These are phyloP conservation scores for Tetragnatha montana DNA, from an alignment of 2,888 invertebrate genomes.

Conservation along the genomic window DNA sequence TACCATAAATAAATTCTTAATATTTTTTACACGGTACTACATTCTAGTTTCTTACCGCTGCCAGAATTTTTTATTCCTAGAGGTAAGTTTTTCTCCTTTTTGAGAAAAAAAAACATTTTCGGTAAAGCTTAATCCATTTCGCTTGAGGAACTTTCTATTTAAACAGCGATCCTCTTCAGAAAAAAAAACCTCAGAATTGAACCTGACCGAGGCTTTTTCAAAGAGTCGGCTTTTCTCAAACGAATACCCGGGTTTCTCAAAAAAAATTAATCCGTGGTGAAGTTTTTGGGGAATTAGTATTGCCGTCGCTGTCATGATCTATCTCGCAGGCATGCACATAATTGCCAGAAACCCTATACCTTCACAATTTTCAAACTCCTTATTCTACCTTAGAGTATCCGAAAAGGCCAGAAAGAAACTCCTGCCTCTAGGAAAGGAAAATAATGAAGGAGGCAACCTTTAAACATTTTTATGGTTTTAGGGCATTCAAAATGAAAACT, in stretches of 20 bases:
- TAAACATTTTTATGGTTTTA: background rate
- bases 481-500: no score
- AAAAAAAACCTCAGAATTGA: conserved; percentile 5
- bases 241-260: conserved; percentile 18
- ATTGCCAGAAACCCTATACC: conserved; percentile 16
- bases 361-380: conserved; percentile 3
- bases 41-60: conserved; percentile 9
- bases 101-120: conserved; percentile 11
- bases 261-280: conserved; percentile 16
- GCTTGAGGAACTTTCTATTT: conserved; percentile 34
- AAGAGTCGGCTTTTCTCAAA: conserved; percentile 7
- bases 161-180: conserved; percentile 21
- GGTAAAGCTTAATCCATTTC: conserved; percentile 43
- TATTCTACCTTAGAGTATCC: background rate
- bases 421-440: background rate
- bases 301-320: conserved; percentile 8
- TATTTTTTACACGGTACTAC: conserved; percentile 20
- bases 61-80: conserved; percentile 14
- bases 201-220: conserved; percentile 23
- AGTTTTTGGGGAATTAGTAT: conserved; percentile 23
- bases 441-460: background rate
- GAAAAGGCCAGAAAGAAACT: background rate
- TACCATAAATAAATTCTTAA: conserved; percentile 50
- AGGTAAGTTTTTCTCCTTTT: conserved; percentile 4
- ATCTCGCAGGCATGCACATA: conserved; percentile 11